Percentiles rank a stretch among this genome's conserved stretches.
phyloP scores from a whole-genome alignment of 37 sponge, comb jelly and placozoan species.

The Axinella damicornis region DNA sequence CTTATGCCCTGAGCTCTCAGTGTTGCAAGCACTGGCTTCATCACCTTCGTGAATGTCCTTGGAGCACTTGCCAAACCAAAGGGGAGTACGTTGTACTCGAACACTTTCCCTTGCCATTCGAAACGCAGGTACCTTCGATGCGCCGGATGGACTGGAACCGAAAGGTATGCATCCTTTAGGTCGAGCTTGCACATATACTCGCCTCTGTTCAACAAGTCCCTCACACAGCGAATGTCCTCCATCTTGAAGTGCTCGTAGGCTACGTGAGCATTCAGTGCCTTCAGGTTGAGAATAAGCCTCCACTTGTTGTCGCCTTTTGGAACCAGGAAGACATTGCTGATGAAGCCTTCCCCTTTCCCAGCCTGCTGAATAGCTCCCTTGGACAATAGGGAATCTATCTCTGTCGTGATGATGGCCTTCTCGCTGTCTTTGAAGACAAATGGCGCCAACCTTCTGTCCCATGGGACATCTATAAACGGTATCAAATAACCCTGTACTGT shows the following conservation, averaged over 20 bases:
- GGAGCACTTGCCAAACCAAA: conserved; percentile 25
- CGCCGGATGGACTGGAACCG: not conserved
- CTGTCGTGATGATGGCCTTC: not conserved
- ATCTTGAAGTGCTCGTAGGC: conserved; percentile 32
- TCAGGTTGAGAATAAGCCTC: conserved; percentile 20
- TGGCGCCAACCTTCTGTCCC: not conserved
- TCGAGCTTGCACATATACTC: conserved; percentile 23
- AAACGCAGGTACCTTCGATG: conserved; percentile 25
- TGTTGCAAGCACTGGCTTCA: conserved; percentile 38
- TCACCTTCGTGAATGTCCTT: conserved; percentile 15
- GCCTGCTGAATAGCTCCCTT: not conserved
- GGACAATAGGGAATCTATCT: not conserved
- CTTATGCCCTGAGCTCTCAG: conserved; percentile 6
- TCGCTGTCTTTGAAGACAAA: not conserved
- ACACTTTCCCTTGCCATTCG: conserved; percentile 3
- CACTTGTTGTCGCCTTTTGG: conserved; percentile 4
- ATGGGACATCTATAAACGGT: not conserved
- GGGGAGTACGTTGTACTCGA: conserved; percentile 19
- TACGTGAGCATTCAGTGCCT: not conserved
- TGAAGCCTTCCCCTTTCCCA: not conserved
- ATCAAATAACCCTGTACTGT: conserved; percentile 6
- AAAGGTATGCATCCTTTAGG: too few relatives aligned
- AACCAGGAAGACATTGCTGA: conserved; percentile 20
- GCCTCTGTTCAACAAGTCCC: conserved; percentile 16
- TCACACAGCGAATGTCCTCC: conserved; percentile 13